Percentiles rank a stretch among this genome's conserved stretches.
Evolutionary conservation across 2,113 vertebrate species (phyloP).

Genomic region (Zosterops hypoxanthus): DNA sequence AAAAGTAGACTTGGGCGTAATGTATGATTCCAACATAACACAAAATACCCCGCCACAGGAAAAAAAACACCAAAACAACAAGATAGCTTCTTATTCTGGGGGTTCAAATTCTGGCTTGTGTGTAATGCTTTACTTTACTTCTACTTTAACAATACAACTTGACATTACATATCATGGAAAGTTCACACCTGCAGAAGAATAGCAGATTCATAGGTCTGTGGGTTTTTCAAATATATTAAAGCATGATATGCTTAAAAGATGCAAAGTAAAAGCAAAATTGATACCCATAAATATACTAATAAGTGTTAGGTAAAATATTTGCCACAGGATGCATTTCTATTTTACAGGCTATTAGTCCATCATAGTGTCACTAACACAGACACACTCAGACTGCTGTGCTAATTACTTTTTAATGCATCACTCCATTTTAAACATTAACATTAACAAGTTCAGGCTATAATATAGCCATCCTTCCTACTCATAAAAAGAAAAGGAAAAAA

Average conservation of each 20-base stretch:
- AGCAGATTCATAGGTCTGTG: not conserved
- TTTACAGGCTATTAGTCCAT: slow-evolving; percentile 63
- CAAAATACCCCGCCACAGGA: not conserved
- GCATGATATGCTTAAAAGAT: slow-evolving; percentile 6
- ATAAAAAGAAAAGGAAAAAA: not conserved
- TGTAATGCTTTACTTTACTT: not conserved
- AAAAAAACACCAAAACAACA: not conserved
- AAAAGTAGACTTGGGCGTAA: not conserved
- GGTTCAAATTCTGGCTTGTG: not conserved
- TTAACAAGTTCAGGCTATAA: slow-evolving; percentile 38
- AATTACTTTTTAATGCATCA: slow-evolving; percentile 71
- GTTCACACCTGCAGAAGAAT: not conserved
- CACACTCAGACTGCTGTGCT: slow-evolving; percentile 38
- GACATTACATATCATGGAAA: not conserved
- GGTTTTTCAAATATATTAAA: not conserved
- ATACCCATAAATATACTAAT: slow-evolving; percentile 45
- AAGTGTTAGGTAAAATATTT: slow-evolving; percentile 56
- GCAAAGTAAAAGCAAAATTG: slow-evolving; percentile 35
- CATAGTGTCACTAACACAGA: slow-evolving; percentile 58
- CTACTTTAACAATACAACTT: not conserved
- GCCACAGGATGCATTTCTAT: slow-evolving; percentile 57
- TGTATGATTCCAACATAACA: not conserved
- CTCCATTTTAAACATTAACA: slow-evolving; percentile 62
- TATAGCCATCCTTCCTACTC: not conserved
- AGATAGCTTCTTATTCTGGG: not conserved